These are phyloP conservation scores for Hymenopus coronatus DNA, from an alignment of 2,888 invertebrate genomes.

Conservation along the genomic window DNA sequence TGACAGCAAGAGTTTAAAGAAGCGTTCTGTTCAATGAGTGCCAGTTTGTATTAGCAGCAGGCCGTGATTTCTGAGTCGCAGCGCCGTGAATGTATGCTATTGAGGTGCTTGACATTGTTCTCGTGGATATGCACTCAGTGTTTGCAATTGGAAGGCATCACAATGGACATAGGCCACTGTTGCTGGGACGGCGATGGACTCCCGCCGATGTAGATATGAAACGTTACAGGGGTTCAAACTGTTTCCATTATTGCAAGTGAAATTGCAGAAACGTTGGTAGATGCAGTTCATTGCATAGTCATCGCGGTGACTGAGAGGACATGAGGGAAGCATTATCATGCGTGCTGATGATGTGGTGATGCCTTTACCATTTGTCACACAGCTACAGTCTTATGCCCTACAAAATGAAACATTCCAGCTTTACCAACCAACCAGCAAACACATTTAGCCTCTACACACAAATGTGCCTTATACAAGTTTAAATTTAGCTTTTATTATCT, in stretches of 20 bases:
- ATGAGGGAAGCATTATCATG: slow-evolving; percentile 8
- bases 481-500: too few species aligned
- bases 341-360: slow-evolving; percentile 11
- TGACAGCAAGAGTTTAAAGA: too few species aligned
- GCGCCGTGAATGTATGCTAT: background rate
- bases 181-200: background rate
- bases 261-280: slow-evolving; percentile 13
- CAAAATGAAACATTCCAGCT: background rate
- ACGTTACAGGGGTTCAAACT: background rate
- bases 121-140: background rate
- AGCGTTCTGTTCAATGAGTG: too few species aligned
- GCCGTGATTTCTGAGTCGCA: background rate
- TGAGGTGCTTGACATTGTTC: background rate
- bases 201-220: background rate
- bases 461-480: too few species aligned
- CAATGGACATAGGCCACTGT: background rate
- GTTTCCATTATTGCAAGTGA: slow-evolving; percentile 6
- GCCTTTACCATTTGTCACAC: slow-evolving; percentile 14
- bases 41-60: background rate
- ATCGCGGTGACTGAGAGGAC: background rate
- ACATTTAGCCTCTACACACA: too few species aligned
- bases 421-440: too few species aligned
- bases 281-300: slow-evolving; percentile 5
- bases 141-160: background rate
- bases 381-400: background rate